A percentile compares a stretch with the other conserved stretches of the same genome.
Conservation (phyloP, 1,140 invertebrate genomes). For the Drosophila insularis region DNA sequence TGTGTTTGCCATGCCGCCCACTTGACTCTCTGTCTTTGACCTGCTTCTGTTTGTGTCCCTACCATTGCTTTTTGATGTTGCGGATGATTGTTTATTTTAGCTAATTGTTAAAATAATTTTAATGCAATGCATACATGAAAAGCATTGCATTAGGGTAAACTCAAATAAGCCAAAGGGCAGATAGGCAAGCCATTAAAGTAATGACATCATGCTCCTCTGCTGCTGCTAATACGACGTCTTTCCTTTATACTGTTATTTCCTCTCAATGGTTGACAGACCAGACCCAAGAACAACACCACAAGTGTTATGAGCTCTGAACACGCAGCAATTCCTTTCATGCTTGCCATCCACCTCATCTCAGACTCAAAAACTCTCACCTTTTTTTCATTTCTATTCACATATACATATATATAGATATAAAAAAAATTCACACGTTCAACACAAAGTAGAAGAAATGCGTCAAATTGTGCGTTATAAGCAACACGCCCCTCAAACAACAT, state of each 20-base stretch:
- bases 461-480: slow-evolving; percentile 74
- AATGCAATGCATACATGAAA: slow-evolving; percentile 15
- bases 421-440: slow-evolving; percentile 41
- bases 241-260: slow-evolving; percentile 30
- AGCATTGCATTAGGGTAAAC: slow-evolving; percentile 50
- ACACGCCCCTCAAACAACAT: slow-evolving; percentile 40
- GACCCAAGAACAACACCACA: slow-evolving; percentile 42
- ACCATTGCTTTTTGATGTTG: neutral
- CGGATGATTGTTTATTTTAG: slow-evolving; percentile 51
- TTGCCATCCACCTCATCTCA: neutral
- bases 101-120: slow-evolving; percentile 13
- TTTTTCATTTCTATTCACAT: slow-evolving; percentile 19
- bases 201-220: slow-evolving; percentile 69
- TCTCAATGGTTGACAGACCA: slow-evolving; percentile 46
- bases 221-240: slow-evolving; percentile 20
- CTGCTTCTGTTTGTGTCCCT: slow-evolving; percentile 6
- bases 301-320: slow-evolving; percentile 57
- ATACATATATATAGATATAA: slow-evolving; percentile 17
- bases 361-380: neutral
- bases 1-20: slow-evolving; percentile 44
- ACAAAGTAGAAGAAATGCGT: slow-evolving; percentile 48
- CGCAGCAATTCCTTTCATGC: slow-evolving; percentile 60
- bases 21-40: slow-evolving; percentile 9
- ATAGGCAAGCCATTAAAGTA: slow-evolving; percentile 63
- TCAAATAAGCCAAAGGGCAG: slow-evolving; percentile 40